Evolutionary conservation across 1,140 invertebrate genomes (phyloP).

Genomic region (Doryteuthis pealeii): DNA sequence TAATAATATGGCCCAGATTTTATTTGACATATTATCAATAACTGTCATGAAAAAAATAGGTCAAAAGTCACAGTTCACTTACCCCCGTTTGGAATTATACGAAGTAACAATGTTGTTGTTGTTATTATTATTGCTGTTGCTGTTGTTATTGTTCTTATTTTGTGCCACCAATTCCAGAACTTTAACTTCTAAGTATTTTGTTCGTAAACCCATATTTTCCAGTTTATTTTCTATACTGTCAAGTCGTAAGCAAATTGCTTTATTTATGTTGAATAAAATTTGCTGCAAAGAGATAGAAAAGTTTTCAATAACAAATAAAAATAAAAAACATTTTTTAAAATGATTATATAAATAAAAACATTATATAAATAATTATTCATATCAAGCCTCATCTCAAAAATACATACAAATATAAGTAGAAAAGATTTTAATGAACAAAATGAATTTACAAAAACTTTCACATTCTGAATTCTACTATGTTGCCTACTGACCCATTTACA

Average conservation of each 20-base stretch:
- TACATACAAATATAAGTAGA: no score
- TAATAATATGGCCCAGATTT: no score
- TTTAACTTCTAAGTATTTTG: slow-evolving; percentile 54
- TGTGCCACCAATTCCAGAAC: slow-evolving; percentile 43
- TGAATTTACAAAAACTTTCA: no score
- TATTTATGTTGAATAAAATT: slow-evolving; percentile 59
- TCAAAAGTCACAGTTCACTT: slow-evolving; percentile 16
- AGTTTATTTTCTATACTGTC: slow-evolving; percentile 57
- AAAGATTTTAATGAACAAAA: no score
- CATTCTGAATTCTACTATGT: no score
- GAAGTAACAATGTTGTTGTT: slow-evolving; percentile 22
- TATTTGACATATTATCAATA: no score
- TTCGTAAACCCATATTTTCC: slow-evolving; percentile 37
- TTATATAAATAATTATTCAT: neutral
- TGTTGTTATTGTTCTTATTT: slow-evolving; percentile 26
- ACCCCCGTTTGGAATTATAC: slow-evolving; percentile 20
- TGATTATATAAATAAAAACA: neutral
- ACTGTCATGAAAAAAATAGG: no score
- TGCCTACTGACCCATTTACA: no score
- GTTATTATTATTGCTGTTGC: slow-evolving; percentile 16
- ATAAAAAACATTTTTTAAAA: neutral
- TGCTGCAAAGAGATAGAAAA: slow-evolving; percentile 41
- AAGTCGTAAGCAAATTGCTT: slow-evolving; percentile 55
- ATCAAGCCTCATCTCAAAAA: no score
- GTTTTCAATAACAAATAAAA: no score